A percentile compares a stretch with the other conserved stretches of the same genome.
phyloP scores from a whole-genome alignment of 2,888 invertebrate species.

The Caenorhabditis japonica region DNA sequence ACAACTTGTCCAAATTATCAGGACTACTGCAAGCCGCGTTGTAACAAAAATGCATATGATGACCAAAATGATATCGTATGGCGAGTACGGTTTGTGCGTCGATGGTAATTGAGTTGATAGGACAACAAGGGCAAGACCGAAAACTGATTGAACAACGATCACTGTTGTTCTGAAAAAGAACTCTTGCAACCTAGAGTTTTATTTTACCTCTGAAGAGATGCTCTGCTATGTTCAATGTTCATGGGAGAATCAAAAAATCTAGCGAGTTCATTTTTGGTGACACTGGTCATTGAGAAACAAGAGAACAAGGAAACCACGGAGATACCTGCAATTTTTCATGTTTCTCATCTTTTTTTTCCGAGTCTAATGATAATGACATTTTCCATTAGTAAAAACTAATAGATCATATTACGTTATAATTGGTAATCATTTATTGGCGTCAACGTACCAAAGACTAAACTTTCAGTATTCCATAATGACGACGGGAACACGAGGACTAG shows the following conservation, averaged over 20 bases:
- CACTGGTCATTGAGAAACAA: constrained; percentile 25
- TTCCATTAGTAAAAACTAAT: neutral
- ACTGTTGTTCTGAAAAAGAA: constrained; percentile 42
- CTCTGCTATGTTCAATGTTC: constrained; percentile 24
- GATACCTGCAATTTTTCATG: constrained; percentile 20
- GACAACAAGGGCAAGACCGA: constrained; percentile 27
- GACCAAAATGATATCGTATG: constrained; percentile 39
- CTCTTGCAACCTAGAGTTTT: neutral
- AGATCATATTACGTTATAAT: constrained; percentile 26
- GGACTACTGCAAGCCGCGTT: constrained; percentile 17
- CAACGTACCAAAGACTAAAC: constrained; percentile 37
- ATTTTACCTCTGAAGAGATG: constrained; percentile 27
- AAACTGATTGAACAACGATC: constrained; percentile 33
- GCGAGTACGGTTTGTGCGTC: constrained; percentile 17
- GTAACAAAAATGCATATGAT: constrained; percentile 36
- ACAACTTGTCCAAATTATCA: constrained; percentile 43
- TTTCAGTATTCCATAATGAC: constrained; percentile 24
- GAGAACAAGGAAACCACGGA: constrained; percentile 27
- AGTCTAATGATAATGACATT: constrained; percentile 19
- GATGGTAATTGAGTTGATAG: constrained; percentile 39
- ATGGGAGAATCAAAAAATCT: constrained; percentile 40
- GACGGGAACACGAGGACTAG: constrained; percentile 40
- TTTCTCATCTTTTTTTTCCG: neutral
- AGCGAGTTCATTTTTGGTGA: constrained; percentile 26
- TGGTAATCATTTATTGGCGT: constrained; percentile 7